Evolutionary conservation across 2,113 vertebrate genomes (phyloP).

Genomic region (Cricetomys ansorgei): DNA sequence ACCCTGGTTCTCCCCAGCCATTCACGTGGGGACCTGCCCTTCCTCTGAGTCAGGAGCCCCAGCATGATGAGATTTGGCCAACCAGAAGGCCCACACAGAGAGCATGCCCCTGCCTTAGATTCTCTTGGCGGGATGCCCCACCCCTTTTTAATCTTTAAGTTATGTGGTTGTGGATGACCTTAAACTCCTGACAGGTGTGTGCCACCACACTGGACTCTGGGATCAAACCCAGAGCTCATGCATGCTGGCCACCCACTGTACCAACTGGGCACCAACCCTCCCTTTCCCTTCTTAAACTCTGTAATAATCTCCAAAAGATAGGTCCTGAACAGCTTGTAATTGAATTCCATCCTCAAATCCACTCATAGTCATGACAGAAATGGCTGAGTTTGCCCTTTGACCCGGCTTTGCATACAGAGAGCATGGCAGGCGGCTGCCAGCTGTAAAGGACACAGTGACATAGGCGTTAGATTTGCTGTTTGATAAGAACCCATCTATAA

Average conservation of each 20-base stretch:
- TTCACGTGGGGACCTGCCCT: neutral
- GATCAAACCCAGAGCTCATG: too few relatives aligned
- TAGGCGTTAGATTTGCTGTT: too few relatives aligned
- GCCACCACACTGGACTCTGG: neutral
- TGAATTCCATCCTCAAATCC: neutral
- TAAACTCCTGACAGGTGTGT: neutral
- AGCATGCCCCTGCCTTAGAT: neutral
- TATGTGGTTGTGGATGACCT: neutral
- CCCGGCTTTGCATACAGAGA: neutral
- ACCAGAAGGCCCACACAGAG: neutral
- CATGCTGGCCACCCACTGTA: neutral
- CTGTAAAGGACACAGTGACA: neutral
- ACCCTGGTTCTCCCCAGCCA: neutral
- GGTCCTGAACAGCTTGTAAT: neutral
- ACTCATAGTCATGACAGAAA: neutral
- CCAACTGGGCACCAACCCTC: neutral
- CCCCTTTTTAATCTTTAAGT: neutral
- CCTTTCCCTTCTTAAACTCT: neutral
- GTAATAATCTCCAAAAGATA: neutral
- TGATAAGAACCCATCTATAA: neutral
- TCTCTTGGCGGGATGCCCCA: neutral
- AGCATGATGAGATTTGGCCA: neutral
- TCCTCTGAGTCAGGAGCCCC: neutral
- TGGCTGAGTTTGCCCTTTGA: neutral
- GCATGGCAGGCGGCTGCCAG: neutral